Conservation (phyloP, 2,888 invertebrate species). For the Platycheirus rosarum region DNA sequence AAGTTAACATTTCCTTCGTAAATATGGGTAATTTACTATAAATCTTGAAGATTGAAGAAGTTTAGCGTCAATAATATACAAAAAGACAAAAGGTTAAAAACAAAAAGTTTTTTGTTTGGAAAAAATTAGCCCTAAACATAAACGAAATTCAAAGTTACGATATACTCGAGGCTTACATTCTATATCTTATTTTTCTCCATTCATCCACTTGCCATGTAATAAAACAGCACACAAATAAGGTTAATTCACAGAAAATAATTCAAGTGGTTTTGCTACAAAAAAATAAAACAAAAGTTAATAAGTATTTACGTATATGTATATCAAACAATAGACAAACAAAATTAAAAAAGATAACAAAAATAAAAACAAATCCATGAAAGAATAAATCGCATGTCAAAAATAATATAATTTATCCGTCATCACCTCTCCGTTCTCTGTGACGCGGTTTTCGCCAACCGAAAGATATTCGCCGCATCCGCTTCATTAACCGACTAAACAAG, state of each 20-base stretch:
- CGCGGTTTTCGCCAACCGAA: slow-evolving; percentile 82
- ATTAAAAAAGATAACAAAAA: slow-evolving; percentile 50
- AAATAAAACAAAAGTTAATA: slow-evolving; percentile 33
- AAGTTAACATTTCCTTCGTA: too few relatives aligned
- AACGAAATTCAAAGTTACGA: too few relatives aligned
- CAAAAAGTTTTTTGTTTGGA: too few relatives aligned
- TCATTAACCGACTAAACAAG: slow-evolving; percentile 80
- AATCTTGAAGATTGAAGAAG: too few relatives aligned
- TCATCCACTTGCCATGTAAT: too few relatives aligned
- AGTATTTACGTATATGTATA: neutral
- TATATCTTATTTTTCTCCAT: too few relatives aligned
- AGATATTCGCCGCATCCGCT: slow-evolving; percentile 81
- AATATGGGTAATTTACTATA: too few relatives aligned
- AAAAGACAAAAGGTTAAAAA: too few relatives aligned
- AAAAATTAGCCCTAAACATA: too few relatives aligned
- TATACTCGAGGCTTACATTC: too few relatives aligned
- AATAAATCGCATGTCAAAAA: slow-evolving; percentile 51
- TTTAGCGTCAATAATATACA: too few relatives aligned
- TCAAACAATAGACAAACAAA: slow-evolving; percentile 25
- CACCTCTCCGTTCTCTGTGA: slow-evolving; percentile 82
- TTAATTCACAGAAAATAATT: slow-evolving; percentile 46
- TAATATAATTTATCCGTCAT: slow-evolving; percentile 74
- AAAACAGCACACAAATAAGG: slow-evolving; percentile 53
- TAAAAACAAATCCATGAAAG: slow-evolving; percentile 54
- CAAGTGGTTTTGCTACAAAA: neutral